Evolutionary conservation across 2,888 invertebrate species (phyloP).

Genomic region (Opisthograptis luteolata): DNA sequence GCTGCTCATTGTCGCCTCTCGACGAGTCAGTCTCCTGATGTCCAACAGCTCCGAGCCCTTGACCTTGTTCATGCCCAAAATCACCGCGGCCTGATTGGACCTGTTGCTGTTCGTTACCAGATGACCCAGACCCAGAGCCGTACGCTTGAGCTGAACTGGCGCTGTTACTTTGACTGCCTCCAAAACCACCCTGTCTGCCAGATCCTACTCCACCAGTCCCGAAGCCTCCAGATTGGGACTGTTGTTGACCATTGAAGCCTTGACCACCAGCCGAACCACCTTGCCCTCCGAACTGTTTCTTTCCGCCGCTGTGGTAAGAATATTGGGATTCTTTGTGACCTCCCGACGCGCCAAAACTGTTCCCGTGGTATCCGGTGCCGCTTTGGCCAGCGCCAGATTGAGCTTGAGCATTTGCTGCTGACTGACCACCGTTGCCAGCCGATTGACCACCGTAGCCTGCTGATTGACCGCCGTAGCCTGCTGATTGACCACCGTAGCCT

Average conservation of each 20-base stretch:
- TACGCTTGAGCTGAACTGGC: conserved; percentile 21
- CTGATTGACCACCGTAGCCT: neutral
- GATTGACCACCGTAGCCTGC: too few species aligned
- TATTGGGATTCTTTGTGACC: conserved; percentile 35
- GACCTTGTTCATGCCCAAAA: conserved; percentile 12
- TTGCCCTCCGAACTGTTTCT: conserved; percentile 15
- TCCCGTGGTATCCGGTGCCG: conserved; percentile 15
- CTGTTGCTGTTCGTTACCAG: conserved; percentile 22
- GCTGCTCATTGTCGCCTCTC: conserved; percentile 9
- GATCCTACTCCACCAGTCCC: neutral
- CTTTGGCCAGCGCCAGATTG: conserved; percentile 16
- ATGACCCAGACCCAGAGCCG: conserved; percentile 11
- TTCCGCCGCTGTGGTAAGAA: conserved; percentile 29
- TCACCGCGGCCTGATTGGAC: conserved; percentile 3
- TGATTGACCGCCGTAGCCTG: neutral
- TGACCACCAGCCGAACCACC: conserved; percentile 16
- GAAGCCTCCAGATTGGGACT: conserved; percentile 4
- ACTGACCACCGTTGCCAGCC: conserved; percentile 7
- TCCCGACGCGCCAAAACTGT: conserved; percentile 24
- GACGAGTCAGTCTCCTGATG: neutral
- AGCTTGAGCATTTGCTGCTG: conserved; percentile 22
- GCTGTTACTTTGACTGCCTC: conserved; percentile 16
- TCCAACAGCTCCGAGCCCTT: conserved; percentile 2
- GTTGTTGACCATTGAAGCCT: conserved; percentile 12
- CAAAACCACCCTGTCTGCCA: neutral